Evolutionary conservation across 2,888 invertebrate genomes (phyloP).

Genomic region (Pterostichus madidus): DNA sequence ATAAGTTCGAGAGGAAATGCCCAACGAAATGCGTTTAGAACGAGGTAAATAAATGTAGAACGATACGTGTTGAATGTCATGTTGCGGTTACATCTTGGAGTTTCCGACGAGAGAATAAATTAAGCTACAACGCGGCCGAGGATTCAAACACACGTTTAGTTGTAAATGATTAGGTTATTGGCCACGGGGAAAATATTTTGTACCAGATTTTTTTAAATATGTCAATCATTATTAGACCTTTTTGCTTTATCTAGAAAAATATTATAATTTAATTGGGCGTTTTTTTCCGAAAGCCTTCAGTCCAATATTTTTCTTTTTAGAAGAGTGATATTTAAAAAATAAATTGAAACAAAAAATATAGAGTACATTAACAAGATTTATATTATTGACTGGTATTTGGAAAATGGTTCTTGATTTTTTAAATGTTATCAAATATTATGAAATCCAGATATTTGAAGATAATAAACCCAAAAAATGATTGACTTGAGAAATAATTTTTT

Average conservation of each 20-base stretch:
- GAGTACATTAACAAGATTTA: not conserved
- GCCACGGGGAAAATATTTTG: slow-evolving; percentile 23
- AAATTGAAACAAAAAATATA: not conserved
- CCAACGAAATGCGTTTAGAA: slow-evolving; percentile 30
- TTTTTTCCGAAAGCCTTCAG: not conserved
- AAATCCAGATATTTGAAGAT: too few species aligned
- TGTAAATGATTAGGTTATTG: slow-evolving; percentile 19
- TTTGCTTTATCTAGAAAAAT: slow-evolving; percentile 24
- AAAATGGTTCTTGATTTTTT: too few species aligned
- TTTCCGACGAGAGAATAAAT: slow-evolving; percentile 29
- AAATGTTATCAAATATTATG: too few species aligned
- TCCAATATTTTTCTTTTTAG: not conserved
- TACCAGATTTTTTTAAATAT: not conserved
- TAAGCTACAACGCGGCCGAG: not conserved
- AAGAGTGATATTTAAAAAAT: not conserved
- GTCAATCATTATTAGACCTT: slow-evolving; percentile 12
- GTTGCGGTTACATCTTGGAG: slow-evolving; percentile 57
- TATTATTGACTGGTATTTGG: too few species aligned
- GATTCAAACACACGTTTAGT: not conserved
- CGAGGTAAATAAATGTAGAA: slow-evolving; percentile 39
- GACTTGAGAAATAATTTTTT: too few species aligned
- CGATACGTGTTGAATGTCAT: slow-evolving; percentile 36
- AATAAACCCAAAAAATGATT: too few species aligned
- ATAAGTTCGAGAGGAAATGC: slow-evolving; percentile 55
- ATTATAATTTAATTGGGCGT: slow-evolving; percentile 23